A percentile compares a stretch with the other conserved stretches of the same genome.
These are phyloP conservation scores for Garra rufa DNA, from an alignment of 2,113 vertebrate species.

Conservation along the genomic window DNA sequence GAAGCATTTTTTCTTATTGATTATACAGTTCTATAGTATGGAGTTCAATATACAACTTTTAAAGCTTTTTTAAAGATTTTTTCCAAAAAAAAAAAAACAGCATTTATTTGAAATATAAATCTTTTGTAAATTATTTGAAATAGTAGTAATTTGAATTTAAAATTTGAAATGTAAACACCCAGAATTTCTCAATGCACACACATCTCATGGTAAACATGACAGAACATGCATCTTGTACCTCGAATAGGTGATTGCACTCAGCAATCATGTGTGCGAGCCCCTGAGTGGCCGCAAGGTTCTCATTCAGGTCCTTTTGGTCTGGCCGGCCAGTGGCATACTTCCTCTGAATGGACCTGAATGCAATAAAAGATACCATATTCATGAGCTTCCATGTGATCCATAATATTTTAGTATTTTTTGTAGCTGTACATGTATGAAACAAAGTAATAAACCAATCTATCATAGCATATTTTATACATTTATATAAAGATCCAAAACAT, in stretches of 20 bases:
- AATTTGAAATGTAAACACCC: background rate
- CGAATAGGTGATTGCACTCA: conserved; percentile 89
- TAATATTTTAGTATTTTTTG: background rate
- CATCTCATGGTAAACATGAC: conserved; percentile 2
- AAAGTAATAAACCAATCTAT: background rate
- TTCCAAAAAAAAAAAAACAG: too few species aligned
- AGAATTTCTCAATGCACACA: background rate
- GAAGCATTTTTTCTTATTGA: too few species aligned
- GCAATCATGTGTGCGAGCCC: conserved; percentile 95
- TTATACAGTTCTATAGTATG: too few species aligned
- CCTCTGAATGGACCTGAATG: conserved; percentile 91
- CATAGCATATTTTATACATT: background rate
- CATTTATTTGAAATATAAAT: too few species aligned
- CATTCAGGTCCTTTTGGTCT: conserved; percentile 95
- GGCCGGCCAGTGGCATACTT: conserved; percentile 94
- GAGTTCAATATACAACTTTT: too few species aligned
- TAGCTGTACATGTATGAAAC: background rate
- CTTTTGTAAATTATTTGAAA: too few species aligned
- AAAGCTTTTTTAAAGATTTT: too few species aligned
- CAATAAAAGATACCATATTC: background rate
- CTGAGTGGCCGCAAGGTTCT: conserved; percentile 95
- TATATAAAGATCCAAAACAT: background rate
- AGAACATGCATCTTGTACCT: conserved; percentile 76
- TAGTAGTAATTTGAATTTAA: too few species aligned
- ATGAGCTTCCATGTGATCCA: background rate